Conservation (phyloP, 2,797 vertebrate genomes). For the Oreochromis grahami region DNA sequence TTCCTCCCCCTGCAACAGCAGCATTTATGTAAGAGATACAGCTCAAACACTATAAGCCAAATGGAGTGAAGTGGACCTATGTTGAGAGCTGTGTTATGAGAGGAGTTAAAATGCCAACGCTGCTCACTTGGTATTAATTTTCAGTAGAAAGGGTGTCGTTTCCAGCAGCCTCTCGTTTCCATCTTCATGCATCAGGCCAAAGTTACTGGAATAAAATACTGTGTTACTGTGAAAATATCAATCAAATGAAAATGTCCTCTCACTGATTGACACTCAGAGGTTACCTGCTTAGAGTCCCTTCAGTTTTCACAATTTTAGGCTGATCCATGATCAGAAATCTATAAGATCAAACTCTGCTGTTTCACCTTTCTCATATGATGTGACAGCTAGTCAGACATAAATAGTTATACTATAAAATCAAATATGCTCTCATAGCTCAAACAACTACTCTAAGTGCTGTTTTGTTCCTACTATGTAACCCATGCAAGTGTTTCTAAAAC, state of each 20-base stretch:
- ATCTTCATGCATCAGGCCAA: not conserved
- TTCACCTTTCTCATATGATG: not conserved
- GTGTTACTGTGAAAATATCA: not conserved
- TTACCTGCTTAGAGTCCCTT: not conserved
- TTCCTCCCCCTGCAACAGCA: not conserved
- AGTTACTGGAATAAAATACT: not conserved
- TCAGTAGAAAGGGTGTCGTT: not conserved
- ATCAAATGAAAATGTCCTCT: not conserved
- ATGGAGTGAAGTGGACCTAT: conserved; percentile 45
- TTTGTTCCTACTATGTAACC: not conserved
- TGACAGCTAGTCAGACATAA: not conserved
- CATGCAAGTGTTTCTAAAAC: not conserved
- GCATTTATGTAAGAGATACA: conserved; percentile 49
- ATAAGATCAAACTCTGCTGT: not conserved
- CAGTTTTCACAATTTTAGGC: not conserved
- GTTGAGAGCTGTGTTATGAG: conserved; percentile 13
- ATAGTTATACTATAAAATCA: not conserved
- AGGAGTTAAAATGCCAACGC: conserved; percentile 31
- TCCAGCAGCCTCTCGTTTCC: not conserved
- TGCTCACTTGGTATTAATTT: conserved; percentile 27
- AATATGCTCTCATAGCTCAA: not conserved
- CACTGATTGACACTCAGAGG: not conserved
- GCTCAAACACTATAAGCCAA: conserved; percentile 43
- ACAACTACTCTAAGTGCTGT: not conserved
- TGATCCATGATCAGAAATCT: not conserved